Conservation (phyloP, 1,140 invertebrate genomes). For the Caerostris extrusa region DNA sequence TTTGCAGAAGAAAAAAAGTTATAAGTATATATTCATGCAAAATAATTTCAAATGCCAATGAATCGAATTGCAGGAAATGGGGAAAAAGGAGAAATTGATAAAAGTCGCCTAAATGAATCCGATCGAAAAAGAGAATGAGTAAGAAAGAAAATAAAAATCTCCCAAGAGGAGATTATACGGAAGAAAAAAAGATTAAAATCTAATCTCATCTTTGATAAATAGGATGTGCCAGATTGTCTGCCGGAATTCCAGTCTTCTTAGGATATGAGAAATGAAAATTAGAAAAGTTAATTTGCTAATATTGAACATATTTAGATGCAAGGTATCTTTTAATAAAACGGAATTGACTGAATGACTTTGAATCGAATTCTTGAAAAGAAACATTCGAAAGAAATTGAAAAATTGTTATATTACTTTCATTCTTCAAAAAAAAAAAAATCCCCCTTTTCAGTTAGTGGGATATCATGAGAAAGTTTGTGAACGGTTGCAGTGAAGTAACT, state of each 20-base stretch:
- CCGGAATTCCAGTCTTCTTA: background rate
- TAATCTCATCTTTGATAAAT: constrained; percentile 57
- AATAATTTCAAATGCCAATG: background rate
- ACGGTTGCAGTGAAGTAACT: too few relatives aligned
- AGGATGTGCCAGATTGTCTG: constrained; percentile 40
- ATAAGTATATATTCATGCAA: background rate
- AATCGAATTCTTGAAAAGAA: too few relatives aligned
- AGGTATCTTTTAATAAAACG: background rate
- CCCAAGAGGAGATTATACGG: background rate
- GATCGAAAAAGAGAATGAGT: background rate
- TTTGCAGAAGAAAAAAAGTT: too few relatives aligned
- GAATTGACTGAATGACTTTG: background rate
- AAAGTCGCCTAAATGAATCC: constrained; percentile 9
- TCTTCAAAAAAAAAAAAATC: too few relatives aligned
- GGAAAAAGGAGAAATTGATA: background rate
- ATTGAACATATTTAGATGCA: background rate
- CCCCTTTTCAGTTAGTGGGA: too few relatives aligned
- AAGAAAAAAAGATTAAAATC: constrained; percentile 45
- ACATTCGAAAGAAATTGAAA: background rate
- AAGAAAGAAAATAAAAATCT: background rate
- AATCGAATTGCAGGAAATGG: background rate
- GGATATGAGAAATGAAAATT: background rate
- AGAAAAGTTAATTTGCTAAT: background rate
- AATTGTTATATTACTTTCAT: too few relatives aligned
- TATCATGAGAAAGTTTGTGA: too few relatives aligned